A percentile compares a stretch with the other conserved stretches of the same genome.
Evolutionary conservation across 2,888 invertebrate genomes (phyloP).

Genomic region (Agapostemon virescens): DNA sequence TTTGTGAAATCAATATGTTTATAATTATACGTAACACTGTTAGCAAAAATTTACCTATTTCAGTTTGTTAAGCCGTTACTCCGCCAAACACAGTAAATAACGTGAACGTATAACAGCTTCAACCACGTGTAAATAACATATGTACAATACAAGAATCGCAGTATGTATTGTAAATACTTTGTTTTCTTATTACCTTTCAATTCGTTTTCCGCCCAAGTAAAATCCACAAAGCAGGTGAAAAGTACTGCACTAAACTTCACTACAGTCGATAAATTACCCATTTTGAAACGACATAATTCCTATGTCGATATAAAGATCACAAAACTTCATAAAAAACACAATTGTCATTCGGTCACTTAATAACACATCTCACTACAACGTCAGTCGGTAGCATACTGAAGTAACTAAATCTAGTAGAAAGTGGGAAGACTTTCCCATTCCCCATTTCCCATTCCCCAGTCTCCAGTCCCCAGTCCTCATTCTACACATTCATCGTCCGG

Average conservation of each 20-base stretch:
- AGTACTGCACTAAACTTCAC: constrained; percentile 75
- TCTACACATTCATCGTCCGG: constrained; percentile 9
- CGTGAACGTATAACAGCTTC: neutral
- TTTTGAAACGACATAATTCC: constrained; percentile 74
- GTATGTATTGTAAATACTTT: neutral
- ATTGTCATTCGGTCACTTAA: constrained; percentile 29
- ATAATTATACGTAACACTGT: neutral
- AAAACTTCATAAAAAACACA: constrained; percentile 48
- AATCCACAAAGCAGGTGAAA: constrained; percentile 76
- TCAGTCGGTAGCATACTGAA: constrained; percentile 69
- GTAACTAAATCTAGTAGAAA: constrained; percentile 42
- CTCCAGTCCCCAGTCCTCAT: constrained; percentile 22
- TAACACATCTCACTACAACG: constrained; percentile 49
- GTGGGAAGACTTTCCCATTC: constrained; percentile 48
- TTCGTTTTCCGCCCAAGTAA: constrained; percentile 71
- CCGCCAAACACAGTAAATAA: neutral
- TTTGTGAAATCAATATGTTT: neutral
- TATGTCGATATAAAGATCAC: constrained; percentile 58
- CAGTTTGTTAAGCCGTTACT: neutral
- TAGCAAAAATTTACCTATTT: neutral
- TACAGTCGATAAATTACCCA: constrained; percentile 77
- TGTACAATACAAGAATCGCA: neutral
- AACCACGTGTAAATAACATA: constrained; percentile 59
- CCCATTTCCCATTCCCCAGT: constrained; percentile 3
- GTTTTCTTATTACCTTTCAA: constrained; percentile 63